phyloP scores from a whole-genome alignment of 1,140 invertebrate genomes.

The Schlechtendalia chinensis region DNA sequence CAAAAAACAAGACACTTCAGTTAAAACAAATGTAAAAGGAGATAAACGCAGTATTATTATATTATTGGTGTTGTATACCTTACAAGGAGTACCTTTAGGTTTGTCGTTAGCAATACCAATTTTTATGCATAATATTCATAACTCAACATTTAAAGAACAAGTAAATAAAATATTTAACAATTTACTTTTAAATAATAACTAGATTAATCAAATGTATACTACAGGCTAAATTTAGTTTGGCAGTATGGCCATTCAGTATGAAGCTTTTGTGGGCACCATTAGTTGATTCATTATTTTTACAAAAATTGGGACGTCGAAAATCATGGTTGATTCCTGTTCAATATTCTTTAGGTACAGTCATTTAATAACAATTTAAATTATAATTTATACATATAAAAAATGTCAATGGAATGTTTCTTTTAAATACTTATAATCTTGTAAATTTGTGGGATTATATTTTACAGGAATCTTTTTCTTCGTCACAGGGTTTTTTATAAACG shows the following conservation, averaged over 20 bases:
- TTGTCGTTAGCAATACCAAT: constrained; percentile 91
- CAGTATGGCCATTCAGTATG: constrained; percentile 95
- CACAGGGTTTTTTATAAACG: constrained; percentile 73
- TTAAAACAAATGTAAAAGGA: constrained; percentile 56
- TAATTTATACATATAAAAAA: no score
- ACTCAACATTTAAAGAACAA: constrained; percentile 63
- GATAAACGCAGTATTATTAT: constrained; percentile 78
- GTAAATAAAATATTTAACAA: constrained; percentile 55
- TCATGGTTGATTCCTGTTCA: constrained; percentile 98
- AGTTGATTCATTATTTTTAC: constrained; percentile 87
- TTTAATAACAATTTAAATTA: background rate
- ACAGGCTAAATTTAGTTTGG: constrained; percentile 98
- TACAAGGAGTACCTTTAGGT: constrained; percentile 96
- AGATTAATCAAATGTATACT: background rate
- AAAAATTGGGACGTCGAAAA: constrained; percentile 88
- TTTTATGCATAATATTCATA: constrained; percentile 78
- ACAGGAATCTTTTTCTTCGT: constrained; percentile 70
- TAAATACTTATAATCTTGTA: background rate
- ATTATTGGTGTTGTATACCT: constrained; percentile 85
- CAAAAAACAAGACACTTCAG: background rate
- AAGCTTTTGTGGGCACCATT: constrained; percentile 98
- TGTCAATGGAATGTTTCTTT: no score
- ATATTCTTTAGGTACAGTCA: constrained; percentile 67
- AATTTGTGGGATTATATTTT: background rate
- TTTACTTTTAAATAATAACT: background rate